Base-by-base conservation (phyloP, 2,113 vertebrate species). In the Ophthalmolycus amberensis region DNA sequence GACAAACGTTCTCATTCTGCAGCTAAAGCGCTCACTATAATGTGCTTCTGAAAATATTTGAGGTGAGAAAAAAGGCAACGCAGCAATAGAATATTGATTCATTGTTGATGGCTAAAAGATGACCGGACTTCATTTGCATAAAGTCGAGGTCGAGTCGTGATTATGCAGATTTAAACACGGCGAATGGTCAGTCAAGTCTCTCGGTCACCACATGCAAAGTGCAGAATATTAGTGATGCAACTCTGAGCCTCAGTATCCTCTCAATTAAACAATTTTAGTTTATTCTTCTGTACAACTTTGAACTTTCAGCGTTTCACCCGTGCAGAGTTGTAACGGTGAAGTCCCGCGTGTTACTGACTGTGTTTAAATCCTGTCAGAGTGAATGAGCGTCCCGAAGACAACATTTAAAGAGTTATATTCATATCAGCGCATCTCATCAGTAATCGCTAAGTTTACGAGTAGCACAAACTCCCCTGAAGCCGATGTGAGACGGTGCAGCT, bases 401-500 rank as follows among this genome's bases (percentile, higher is more conserved):
- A 58, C 52, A 14, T n/a, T 38, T n/a, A n/a, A 40, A 5, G 9
- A 38, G 50, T 69, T 76, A 12, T 54, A 77, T 73, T 64, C 58
- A 63, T 11, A 58, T 65, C 38, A 34, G 56, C 10, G 72, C 32
- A 10, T 80, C 27, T 75, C 68, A 38, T 77, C 63, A 75, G 72
- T 74, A 44, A 56, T 84, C 54, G 18, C 25, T 12, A 7, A 5
- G n/a, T 62, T 59, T 38, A 69, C 59, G 12, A 86, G 60, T 38
- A 44, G 32, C 40, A 70, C 48, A 79, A 34, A 77, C 25, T 82
- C n/a, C 34, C 59, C 56, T 59, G 42, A 48, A 73, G 69, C 62
- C 72, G 48, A 76, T 71, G 1, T 76, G 44, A 71, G 58, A 60
- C n/a, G 63, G n/a, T 60, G 71, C 70, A 81, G 82, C 50, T 18